A percentile compares a stretch with the other conserved stretches of the same genome.
Conservation (phyloP, 2,888 invertebrate species). For the Drosophila demipolita region DNA sequence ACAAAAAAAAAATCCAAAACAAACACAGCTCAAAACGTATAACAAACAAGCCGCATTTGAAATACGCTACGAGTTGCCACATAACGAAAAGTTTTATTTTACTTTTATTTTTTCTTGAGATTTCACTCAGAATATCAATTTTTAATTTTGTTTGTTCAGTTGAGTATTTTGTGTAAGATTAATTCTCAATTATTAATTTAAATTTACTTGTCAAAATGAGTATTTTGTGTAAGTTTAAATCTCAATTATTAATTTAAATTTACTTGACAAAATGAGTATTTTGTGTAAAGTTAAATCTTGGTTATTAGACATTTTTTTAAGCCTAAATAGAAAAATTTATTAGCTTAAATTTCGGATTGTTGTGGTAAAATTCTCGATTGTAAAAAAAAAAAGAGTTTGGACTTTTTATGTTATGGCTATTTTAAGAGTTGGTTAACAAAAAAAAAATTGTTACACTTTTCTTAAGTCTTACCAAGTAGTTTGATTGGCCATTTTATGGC, state of each 20-base stretch:
- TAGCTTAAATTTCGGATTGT: background rate
- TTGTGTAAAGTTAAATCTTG: background rate
- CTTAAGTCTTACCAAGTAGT: slow-evolving; percentile 9
- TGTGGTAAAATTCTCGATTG: background rate
- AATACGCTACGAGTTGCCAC: slow-evolving; percentile 44
- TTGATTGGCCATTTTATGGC: slow-evolving; percentile 13
- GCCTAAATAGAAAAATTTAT: background rate
- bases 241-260: background rate
- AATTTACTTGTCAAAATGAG: no score
- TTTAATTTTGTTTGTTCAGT: background rate
- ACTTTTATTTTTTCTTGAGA: background rate
- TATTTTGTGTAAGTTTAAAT: no score
- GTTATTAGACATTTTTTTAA: background rate
- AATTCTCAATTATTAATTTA: background rate
- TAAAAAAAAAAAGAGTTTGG: background rate
- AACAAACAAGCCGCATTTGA: slow-evolving; percentile 50
- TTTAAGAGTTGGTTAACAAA: background rate
- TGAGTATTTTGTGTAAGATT: no score
- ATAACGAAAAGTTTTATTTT: background rate
- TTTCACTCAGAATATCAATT: background rate
- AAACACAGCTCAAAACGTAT: slow-evolving; percentile 42
- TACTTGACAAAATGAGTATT: no score
- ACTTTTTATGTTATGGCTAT: background rate
- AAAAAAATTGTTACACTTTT: background rate
- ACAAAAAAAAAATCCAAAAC: slow-evolving; percentile 17